phyloP scores from a whole-genome alignment of 2,113 vertebrate genomes.

The Poecile atricapillus region DNA sequence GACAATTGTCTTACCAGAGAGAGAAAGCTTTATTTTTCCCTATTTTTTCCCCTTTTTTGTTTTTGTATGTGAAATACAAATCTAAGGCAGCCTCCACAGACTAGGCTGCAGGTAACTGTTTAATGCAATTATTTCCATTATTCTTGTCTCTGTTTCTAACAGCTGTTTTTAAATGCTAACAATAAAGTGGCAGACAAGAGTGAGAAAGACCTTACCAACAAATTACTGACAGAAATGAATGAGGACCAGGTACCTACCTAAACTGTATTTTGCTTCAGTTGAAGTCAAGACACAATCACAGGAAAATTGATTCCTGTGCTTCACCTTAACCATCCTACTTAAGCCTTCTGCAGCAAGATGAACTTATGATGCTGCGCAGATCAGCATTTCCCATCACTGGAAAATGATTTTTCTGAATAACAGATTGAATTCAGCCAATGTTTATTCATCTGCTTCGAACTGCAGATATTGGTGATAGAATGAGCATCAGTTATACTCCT shows the following conservation, averaged over 20 bases:
- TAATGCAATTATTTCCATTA: constrained; percentile 75
- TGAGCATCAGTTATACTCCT: background rate
- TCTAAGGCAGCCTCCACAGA: constrained; percentile 28
- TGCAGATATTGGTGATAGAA: background rate
- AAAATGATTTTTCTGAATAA: background rate
- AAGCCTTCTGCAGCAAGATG: background rate
- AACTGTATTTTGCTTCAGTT: constrained; percentile 71
- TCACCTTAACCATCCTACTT: constrained; percentile 59
- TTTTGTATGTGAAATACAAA: background rate
- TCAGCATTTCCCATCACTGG: background rate
- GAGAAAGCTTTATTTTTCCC: background rate
- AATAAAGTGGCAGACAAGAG: constrained; percentile 97
- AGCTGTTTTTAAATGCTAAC: constrained; percentile 97
- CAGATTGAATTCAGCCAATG: background rate
- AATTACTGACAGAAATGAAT: constrained; percentile 99
- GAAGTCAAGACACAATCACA: constrained; percentile 61
- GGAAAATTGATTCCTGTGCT: constrained; percentile 80
- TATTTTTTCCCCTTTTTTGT: background rate
- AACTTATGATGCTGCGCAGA: background rate
- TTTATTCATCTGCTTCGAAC: background rate
- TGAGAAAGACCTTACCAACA: constrained; percentile 99
- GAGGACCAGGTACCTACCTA: constrained; percentile 92
- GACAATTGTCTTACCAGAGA: background rate
- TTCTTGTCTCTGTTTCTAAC: constrained; percentile 85
- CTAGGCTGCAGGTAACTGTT: constrained; percentile 61